phyloP scores from a whole-genome alignment of 1,140 invertebrate species.

The Eumeta japonica region DNA sequence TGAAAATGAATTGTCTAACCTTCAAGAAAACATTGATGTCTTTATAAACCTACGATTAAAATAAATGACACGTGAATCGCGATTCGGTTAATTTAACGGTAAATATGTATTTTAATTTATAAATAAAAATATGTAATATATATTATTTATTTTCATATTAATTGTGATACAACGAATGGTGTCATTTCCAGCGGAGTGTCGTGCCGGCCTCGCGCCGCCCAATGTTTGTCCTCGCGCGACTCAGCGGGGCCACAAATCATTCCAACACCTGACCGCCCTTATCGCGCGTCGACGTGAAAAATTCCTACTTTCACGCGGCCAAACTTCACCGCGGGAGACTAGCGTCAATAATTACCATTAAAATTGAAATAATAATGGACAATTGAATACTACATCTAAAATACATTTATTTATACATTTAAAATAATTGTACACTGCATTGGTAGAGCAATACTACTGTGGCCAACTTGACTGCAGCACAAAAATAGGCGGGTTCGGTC shows the following conservation, averaged over 20 bases:
- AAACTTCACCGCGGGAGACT: slow-evolving; percentile 36
- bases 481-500: too few relatives aligned
- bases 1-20: too few relatives aligned
- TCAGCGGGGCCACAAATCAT: slow-evolving; percentile 41
- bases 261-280: slow-evolving; percentile 47
- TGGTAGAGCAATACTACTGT: too few relatives aligned
- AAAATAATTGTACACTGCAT: too few relatives aligned
- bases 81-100: background rate
- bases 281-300: slow-evolving; percentile 46
- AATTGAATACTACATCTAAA: too few relatives aligned
- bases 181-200: background rate
- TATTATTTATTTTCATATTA: background rate
- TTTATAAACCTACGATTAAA: too few relatives aligned
- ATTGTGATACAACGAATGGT: background rate
- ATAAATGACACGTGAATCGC: too few relatives aligned
- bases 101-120: background rate
- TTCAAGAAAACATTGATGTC: too few relatives aligned
- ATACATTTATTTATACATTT: too few relatives aligned
- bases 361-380: too few relatives aligned
- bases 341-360: slow-evolving; percentile 22
- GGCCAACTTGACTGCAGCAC: too few relatives aligned
- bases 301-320: slow-evolving; percentile 34
- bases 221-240: slow-evolving; percentile 23
- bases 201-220: slow-evolving; percentile 8
- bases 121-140: background rate